Conservation (phyloP, 2,113 vertebrate species). For the Tupaia chinensis region DNA sequence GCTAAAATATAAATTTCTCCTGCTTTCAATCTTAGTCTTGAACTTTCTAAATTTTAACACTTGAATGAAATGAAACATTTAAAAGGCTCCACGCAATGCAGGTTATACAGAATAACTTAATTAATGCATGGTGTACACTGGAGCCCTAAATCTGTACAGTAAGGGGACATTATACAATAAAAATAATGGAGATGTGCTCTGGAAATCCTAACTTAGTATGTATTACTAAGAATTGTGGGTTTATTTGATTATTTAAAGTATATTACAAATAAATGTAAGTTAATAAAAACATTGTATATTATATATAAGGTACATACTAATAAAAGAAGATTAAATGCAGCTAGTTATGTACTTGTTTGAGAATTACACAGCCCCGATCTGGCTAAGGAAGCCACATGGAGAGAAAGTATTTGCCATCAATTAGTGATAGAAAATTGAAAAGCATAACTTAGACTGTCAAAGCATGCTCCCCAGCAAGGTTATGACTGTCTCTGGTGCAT, state of each 20-base stretch:
- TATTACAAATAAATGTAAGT: neutral
- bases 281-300: neutral
- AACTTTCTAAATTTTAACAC: neutral
- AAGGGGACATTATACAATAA: neutral
- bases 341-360: neutral
- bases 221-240: neutral
- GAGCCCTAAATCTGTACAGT: neutral
- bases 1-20: neutral
- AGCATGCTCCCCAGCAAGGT: neutral
- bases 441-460: neutral
- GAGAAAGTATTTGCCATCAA: neutral
- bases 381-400: neutral
- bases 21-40: neutral
- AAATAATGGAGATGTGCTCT: neutral
- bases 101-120: neutral
- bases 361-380: neutral
- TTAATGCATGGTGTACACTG: neutral
- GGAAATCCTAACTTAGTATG: neutral
- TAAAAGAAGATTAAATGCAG: neutral
- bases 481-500: neutral
- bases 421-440: neutral
- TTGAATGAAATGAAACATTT: neutral
- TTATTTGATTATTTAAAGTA: slow-evolving; percentile 21
- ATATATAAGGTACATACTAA: slow-evolving; percentile 15
- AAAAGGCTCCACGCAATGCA: neutral